Conservation (phyloP, 2,113 vertebrate genomes). For the Echinops telfairi region DNA sequence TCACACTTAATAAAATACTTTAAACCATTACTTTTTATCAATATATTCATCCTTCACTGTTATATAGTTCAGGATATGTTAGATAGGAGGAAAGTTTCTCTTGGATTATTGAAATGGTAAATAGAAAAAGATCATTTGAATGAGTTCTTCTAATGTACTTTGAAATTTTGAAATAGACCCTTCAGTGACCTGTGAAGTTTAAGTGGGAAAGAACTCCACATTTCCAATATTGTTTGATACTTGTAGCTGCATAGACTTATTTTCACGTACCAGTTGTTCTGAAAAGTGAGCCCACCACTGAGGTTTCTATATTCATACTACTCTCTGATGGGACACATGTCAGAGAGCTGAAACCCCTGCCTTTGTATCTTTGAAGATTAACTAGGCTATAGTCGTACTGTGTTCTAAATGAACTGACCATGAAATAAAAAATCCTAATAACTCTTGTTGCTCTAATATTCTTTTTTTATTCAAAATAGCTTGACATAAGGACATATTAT, state of each 20-base stretch:
- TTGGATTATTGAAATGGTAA: neutral
- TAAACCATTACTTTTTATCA: neutral
- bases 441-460: neutral
- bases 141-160: neutral
- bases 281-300: neutral
- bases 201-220: neutral
- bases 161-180: neutral
- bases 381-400: neutral
- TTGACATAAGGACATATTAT: neutral
- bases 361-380: neutral
- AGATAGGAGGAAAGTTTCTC: neutral
- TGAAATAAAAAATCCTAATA: neutral
- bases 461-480: neutral
- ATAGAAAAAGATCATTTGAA: neutral
- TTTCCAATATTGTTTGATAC: neutral
- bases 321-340: neutral
- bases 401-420: neutral
- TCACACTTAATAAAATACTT: slow-evolving; percentile 33
- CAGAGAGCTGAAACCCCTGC: neutral
- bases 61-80: neutral
- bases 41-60: neutral
- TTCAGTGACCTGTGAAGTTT: slow-evolving; percentile 1
- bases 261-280: slow-evolving; percentile 12
- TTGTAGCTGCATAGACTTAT: neutral
- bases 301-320: neutral